Conservation (phyloP, 2,888 invertebrate genomes). For the Nematopogon swammerdamellus region DNA sequence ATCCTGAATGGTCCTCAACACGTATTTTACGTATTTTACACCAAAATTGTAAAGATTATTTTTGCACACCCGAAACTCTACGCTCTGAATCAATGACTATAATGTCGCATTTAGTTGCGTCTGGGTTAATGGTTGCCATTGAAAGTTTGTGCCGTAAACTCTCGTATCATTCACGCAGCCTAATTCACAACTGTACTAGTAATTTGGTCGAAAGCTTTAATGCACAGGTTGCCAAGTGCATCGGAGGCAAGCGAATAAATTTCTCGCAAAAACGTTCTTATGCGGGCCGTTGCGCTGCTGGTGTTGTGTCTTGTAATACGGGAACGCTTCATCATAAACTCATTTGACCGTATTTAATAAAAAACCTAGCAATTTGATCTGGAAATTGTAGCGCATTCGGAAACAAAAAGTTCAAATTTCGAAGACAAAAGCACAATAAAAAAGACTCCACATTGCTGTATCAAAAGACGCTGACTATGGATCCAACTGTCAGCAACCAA, state of each 20-base stretch:
- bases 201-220: constrained; percentile 3
- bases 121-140: constrained; percentile 1
- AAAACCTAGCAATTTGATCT: not conserved
- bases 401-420: not conserved
- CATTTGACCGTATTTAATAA: not conserved
- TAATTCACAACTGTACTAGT: constrained; percentile 2
- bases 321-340: constrained; percentile 2
- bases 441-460: not conserved
- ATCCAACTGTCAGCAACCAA: constrained; percentile 1
- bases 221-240: constrained; percentile 1
- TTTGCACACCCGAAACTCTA: not conserved
- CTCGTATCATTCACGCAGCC: constrained; percentile 2
- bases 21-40: constrained; percentile 4
- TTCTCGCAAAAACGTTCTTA: constrained; percentile 3
- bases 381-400: not conserved
- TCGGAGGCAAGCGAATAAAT: constrained; percentile 1
- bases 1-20: constrained; percentile 4
- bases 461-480: constrained; percentile 4
- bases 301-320: constrained; percentile 3
- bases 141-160: constrained; percentile 3
- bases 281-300: constrained; percentile 4
- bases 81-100: constrained; percentile 1
- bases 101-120: constrained; percentile 1
- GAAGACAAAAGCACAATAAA: not conserved
- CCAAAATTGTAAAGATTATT: constrained; percentile 4